Conservation (phyloP, 2,888 invertebrate species). For the Luperina testacea region DNA sequence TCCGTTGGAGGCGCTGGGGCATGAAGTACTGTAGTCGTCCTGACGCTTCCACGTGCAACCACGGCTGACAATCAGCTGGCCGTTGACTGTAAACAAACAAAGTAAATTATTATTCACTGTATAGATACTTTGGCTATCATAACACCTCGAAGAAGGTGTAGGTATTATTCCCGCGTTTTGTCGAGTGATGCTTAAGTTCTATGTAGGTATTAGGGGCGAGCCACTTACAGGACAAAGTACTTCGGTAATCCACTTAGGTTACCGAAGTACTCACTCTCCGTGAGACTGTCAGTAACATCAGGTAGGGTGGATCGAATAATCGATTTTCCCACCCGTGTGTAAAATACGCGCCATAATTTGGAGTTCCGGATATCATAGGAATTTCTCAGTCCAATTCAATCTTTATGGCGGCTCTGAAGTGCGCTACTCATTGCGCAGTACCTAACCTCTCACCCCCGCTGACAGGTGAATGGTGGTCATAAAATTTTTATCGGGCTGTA, state of each 20-base stretch:
- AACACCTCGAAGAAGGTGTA: no score
- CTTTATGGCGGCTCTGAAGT: not conserved
- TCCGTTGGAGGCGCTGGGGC: constrained; percentile 86
- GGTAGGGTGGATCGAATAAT: no score
- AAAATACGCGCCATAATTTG: no score
- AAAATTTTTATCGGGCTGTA: not conserved
- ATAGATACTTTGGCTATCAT: not conserved
- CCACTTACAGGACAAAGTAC: not conserved
- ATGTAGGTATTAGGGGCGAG: not conserved
- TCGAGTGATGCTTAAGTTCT: not conserved
- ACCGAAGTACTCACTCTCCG: not conserved
- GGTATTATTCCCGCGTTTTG: not conserved
- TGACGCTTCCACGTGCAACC: constrained; percentile 91
- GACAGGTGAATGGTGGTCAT: not conserved
- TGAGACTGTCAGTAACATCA: not conserved
- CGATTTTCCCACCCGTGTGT: no score
- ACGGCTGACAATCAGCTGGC: constrained; percentile 87
- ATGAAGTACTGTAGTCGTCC: constrained; percentile 88
- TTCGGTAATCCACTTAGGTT: not conserved
- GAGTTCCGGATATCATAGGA: not conserved
- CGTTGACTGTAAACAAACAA: constrained; percentile 86
- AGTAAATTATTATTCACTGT: constrained; percentile 8
- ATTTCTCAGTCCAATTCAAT: not conserved
- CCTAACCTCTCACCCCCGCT: no score
- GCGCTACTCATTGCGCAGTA: no score